Evolutionary conservation across 2,888 invertebrate species (phyloP).

Genomic region (Ypsolopha sequella): DNA sequence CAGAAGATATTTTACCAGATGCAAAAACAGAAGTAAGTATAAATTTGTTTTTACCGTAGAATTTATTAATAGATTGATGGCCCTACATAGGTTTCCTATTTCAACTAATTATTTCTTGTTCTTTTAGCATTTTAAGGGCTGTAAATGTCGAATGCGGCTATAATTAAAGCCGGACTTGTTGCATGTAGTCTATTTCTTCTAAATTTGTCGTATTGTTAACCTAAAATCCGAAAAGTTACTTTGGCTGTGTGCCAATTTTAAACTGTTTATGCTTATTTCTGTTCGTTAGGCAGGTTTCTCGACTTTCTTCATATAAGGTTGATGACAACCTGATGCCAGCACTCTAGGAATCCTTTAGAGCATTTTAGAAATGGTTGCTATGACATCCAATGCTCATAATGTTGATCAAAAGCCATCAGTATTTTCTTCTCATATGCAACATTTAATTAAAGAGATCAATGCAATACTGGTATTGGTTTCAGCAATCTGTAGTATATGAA

Average conservation of each 20-base stretch:
- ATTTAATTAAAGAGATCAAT: too few relatives aligned
- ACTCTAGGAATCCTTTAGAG: not conserved
- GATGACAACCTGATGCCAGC: conserved; percentile 27
- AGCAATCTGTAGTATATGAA: too few relatives aligned
- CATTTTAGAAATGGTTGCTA: not conserved
- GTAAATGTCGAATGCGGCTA: too few relatives aligned
- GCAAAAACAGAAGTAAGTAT: conserved; percentile 35
- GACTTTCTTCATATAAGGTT: conserved; percentile 52
- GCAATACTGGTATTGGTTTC: too few relatives aligned
- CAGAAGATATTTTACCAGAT: conserved; percentile 27
- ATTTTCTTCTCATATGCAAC: too few relatives aligned
- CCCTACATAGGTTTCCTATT: conserved; percentile 11
- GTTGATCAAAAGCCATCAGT: too few relatives aligned
- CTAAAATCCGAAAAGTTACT: conserved; percentile 24
- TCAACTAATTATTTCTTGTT: too few relatives aligned
- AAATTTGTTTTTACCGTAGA: conserved; percentile 15
- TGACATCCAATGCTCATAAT: conserved; percentile 11
- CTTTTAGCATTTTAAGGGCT: too few relatives aligned
- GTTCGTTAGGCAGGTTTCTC: conserved; percentile 47
- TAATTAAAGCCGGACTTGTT: too few relatives aligned
- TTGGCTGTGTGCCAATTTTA: conserved; percentile 46
- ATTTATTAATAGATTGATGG: conserved; percentile 46
- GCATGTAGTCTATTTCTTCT: too few relatives aligned
- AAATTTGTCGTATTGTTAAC: conserved; percentile 22
- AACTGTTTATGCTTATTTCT: conserved; percentile 61